Conservation (phyloP, 2,888 invertebrate genomes). For the Cosmia pyralina region DNA sequence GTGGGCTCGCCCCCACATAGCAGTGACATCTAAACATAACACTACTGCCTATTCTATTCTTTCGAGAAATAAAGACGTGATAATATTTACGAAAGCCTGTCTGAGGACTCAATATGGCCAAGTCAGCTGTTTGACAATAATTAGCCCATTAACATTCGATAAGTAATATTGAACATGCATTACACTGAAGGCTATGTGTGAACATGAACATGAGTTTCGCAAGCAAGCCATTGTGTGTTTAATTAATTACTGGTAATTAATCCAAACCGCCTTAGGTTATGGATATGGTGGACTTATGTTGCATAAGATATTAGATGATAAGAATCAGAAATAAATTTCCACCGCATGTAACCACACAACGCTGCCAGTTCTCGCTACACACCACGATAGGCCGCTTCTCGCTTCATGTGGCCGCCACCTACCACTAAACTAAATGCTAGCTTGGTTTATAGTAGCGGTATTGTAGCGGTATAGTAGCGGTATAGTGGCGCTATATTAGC, state of each 20-base stretch:
- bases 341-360: no score
- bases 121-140: slow-evolving; percentile 21
- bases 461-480: no score
- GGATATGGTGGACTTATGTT: slow-evolving; percentile 4
- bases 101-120: background rate
- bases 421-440: no score
- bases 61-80: no score
- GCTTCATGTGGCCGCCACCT: no score
- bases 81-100: background rate
- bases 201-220: background rate
- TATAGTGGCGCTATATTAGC: no score
- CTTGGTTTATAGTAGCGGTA: no score
- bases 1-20: no score
- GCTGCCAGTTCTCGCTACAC: no score
- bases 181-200: slow-evolving; percentile 21
- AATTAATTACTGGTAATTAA: slow-evolving; percentile 46
- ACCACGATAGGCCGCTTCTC: no score
- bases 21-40: no score
- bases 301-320: slow-evolving; percentile 6
- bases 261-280: background rate
- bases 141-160: slow-evolving; percentile 25
- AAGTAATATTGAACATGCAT: slow-evolving; percentile 8
- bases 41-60: no score
- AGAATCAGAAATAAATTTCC: background rate
- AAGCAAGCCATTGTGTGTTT: slow-evolving; percentile 23